phyloP scores from a whole-genome alignment of 2,113 vertebrate species.

The Labeo catla region DNA sequence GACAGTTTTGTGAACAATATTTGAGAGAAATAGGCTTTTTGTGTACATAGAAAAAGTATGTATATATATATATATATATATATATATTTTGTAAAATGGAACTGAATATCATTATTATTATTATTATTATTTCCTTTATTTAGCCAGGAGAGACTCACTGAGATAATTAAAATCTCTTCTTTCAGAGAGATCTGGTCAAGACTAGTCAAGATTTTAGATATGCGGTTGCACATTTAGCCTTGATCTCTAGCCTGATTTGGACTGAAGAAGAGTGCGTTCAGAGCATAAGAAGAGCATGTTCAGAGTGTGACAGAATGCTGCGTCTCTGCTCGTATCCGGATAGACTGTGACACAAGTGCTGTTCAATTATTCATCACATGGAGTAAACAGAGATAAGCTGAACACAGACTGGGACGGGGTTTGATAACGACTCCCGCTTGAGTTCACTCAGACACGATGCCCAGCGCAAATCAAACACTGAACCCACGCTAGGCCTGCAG shows the following conservation, averaged over 20 bases:
- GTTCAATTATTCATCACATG: constrained; percentile 75
- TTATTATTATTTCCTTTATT: too few relatives aligned
- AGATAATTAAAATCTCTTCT: too few relatives aligned
- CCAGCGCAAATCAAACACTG: not conserved
- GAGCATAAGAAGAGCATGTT: not conserved
- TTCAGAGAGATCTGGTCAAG: too few relatives aligned
- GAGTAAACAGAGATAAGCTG: constrained; percentile 72
- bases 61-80: too few relatives aligned
- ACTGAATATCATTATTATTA: too few relatives aligned
- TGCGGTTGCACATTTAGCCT: not conserved
- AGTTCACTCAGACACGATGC: constrained; percentile 52
- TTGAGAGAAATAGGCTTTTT: too few relatives aligned
- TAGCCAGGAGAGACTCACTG: too few relatives aligned
- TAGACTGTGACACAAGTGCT: constrained; percentile 60
- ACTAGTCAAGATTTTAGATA: too few relatives aligned
- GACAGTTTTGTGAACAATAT: too few relatives aligned
- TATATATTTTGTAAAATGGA: too few relatives aligned
- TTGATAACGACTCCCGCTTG: constrained; percentile 65
- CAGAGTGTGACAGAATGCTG: not conserved
- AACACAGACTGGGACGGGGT: constrained; percentile 67
- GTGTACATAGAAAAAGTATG: too few relatives aligned
- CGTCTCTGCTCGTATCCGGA: not conserved
- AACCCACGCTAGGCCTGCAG: not conserved
- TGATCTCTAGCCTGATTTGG: not conserved
- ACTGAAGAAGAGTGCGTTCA: not conserved